A percentile compares a stretch with the other conserved stretches of the same genome.
Evolutionary conservation across 2,888 invertebrate genomes (phyloP).

Genomic region (Iselma pallidipennis): DNA sequence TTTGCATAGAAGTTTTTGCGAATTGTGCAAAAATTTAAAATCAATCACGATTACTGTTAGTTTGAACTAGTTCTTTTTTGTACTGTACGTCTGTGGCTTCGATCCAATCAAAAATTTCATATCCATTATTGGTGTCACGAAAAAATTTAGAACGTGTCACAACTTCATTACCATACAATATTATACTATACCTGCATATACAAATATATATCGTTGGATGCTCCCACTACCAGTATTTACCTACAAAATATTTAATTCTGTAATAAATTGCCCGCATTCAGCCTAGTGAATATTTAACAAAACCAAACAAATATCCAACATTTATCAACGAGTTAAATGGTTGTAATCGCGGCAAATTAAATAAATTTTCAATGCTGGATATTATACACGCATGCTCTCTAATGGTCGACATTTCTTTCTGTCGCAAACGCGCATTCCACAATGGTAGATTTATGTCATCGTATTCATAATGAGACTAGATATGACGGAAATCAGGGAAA

Average conservation of each 20-base stretch:
- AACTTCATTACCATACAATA: constrained; percentile 22
- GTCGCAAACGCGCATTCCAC: constrained; percentile 33
- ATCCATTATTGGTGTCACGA: constrained; percentile 2
- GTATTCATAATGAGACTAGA: constrained; percentile 47
- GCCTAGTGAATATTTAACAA: constrained; percentile 19
- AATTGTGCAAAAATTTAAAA: constrained; percentile 9
- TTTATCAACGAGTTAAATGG: constrained; percentile 31
- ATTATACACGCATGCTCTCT: constrained; percentile 18
- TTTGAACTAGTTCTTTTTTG: not conserved
- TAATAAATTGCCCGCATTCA: constrained; percentile 21
- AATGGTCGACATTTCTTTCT: constrained; percentile 24
- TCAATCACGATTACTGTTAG: constrained; percentile 12
- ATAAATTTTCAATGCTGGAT: constrained; percentile 10
- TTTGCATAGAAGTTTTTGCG: constrained; percentile 17
- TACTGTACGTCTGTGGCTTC: not conserved
- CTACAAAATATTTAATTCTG: constrained; percentile 18
- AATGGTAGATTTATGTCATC: constrained; percentile 44
- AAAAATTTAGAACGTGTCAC: constrained; percentile 8
- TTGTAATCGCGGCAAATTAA: constrained; percentile 28
- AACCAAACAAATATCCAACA: constrained; percentile 28
- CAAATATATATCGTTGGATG: constrained; percentile 13
- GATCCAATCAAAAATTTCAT: not conserved
- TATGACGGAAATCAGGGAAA: constrained; percentile 45
- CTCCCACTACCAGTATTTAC: constrained; percentile 20
- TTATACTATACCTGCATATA: constrained; percentile 4